These are phyloP conservation scores for Aythya baeri DNA, from an alignment of 2,113 vertebrate genomes.

Conservation along the genomic window DNA sequence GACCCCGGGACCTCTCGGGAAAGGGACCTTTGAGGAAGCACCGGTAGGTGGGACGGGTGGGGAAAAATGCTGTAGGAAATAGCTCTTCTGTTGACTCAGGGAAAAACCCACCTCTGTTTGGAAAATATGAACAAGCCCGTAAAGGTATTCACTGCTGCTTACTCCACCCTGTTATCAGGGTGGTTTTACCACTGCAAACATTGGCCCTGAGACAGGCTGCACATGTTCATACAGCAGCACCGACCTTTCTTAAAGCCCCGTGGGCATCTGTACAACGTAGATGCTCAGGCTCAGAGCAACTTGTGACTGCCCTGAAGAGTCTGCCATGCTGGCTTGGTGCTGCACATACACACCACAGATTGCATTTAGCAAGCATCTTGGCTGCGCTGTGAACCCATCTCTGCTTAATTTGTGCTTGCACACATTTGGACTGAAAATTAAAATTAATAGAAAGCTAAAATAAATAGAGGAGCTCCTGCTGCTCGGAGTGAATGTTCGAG, in stretches of 20 bases:
- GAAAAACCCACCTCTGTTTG: background rate
- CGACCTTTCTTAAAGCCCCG: background rate
- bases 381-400: slow-evolving; percentile 55
- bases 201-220: background rate
- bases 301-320: slow-evolving; percentile 46
- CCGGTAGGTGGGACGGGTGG: background rate
- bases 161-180: background rate
- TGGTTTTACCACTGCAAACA: background rate
- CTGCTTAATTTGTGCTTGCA: slow-evolving; percentile 51
- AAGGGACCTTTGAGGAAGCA: background rate
- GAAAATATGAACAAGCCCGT: background rate
- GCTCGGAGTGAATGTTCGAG: background rate
- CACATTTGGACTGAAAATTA: slow-evolving; percentile 54
- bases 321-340: slow-evolving; percentile 12
- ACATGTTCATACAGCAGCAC: background rate
- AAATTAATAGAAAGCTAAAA: slow-evolving; percentile 60
- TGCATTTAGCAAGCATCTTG: slow-evolving; percentile 41
- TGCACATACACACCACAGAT: slow-evolving; percentile 1
- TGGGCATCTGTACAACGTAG: background rate
- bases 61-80: background rate
- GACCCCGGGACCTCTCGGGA: background rate
- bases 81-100: background rate
- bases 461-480: slow-evolving; percentile 47
- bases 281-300: background rate
- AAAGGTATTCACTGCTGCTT: background rate